phyloP scores from a whole-genome alignment of 2,888 invertebrate genomes.

The Frankliniella intonsa region DNA sequence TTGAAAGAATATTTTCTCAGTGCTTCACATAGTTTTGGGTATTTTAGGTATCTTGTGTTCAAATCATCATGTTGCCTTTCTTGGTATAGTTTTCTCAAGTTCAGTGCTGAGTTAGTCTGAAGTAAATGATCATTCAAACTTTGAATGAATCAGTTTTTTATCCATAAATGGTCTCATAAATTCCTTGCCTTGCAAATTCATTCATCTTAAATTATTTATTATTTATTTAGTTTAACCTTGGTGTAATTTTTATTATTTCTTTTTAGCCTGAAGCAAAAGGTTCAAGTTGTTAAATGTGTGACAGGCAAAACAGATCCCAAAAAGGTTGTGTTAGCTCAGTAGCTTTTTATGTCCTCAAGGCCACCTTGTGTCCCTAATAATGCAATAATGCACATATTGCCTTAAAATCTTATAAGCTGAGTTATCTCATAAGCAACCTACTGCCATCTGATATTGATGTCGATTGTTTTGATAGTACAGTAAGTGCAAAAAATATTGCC shows the following conservation, averaged over 20 bases:
- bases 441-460: constrained; percentile 1
- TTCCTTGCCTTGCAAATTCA: neutral
- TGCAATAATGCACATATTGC: constrained; percentile 17
- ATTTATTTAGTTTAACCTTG: neutral
- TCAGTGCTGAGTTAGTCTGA: neutral
- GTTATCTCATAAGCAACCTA: constrained; percentile 9
- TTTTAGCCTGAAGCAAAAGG: neutral
- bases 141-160: too few species aligned
- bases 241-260: neutral
- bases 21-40: neutral
- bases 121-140: neutral
- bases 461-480: neutral
- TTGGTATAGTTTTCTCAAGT: neutral
- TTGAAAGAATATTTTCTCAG: neutral
- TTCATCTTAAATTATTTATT: neutral
- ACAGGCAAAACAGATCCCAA: neutral
- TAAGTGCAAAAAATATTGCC: constrained; percentile 23
- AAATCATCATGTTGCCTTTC: too few species aligned
- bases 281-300: neutral
- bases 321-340: constrained; percentile 25
- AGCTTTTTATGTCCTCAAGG: constrained; percentile 2
- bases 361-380: neutral
- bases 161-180: too few species aligned
- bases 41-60: neutral
- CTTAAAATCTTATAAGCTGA: neutral